phyloP scores from a whole-genome alignment of 2,888 invertebrate genomes.

The Diogma glabrata region DNA sequence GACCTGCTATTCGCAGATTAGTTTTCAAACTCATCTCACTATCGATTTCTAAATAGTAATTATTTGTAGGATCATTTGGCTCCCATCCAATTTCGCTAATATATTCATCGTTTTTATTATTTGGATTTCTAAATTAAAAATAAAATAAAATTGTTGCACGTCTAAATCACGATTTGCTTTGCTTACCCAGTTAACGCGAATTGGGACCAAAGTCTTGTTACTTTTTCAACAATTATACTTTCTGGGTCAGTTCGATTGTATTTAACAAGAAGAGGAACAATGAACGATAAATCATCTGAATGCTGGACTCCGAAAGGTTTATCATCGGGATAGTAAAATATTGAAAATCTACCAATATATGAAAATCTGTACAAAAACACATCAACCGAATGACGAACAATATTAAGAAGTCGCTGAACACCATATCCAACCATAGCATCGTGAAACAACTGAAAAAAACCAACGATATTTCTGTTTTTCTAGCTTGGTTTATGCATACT shows the following conservation, averaged over 20 bases:
- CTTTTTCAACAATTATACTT: constrained; percentile 32
- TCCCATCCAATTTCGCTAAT: constrained; percentile 15
- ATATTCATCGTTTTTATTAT: not conserved
- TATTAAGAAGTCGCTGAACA: constrained; percentile 48
- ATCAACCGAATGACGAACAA: too few relatives aligned
- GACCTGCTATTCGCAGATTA: too few relatives aligned
- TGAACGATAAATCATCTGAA: constrained; percentile 24
- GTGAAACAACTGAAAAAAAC: constrained; percentile 40
- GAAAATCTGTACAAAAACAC: too few relatives aligned
- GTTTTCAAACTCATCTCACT: too few relatives aligned
- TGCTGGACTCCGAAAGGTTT: not conserved
- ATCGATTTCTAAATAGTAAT: constrained; percentile 18
- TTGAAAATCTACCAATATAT: not conserved
- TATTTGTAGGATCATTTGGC: constrained; percentile 18
- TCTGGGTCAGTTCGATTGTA: constrained; percentile 34
- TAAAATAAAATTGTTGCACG: not conserved
- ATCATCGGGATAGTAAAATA: not conserved
- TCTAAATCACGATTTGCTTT: constrained; percentile 9
- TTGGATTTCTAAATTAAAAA: not conserved
- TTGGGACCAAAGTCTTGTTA: constrained; percentile 36
- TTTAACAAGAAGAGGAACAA: constrained; percentile 27
- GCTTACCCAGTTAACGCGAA: constrained; percentile 33
- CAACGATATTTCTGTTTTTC: too few relatives aligned
- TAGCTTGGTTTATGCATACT: too few relatives aligned
- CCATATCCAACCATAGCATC: constrained; percentile 48